Base-by-base conservation (phyloP, 1,140 invertebrate species). In the Trigoniulus corallinus region DNA sequence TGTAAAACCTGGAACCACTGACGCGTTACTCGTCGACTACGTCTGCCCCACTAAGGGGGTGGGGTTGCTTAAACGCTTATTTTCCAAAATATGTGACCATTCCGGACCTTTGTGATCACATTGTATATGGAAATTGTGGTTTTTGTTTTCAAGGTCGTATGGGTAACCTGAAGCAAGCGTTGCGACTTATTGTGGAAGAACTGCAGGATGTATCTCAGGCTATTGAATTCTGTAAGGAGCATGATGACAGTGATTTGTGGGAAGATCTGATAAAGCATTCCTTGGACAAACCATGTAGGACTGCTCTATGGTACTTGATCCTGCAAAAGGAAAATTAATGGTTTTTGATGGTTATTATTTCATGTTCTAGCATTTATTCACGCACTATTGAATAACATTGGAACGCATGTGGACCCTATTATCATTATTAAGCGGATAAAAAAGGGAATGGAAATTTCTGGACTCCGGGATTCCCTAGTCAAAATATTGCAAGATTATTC, bases 401-500 rank as follows among this genome's bases (percentile, higher is more conserved):
- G 84, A 22, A 92, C 88, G 24, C 87, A 89, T 62, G 80, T 95
- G 1, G 88, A 96, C 69, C 92, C 92, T 0, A 80, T 81, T 52
- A 75, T 83, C 55, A 74, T 97, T 49, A 82, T 97, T 48, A 71
- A 82, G 60, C 79, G 79, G 62, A 97, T 98, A 57, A 76, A 82
- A 57, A 72, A 79, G 1, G 78, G 79, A 1, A 80, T 88, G 64
- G 72, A 84, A 64, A 93, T 98, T 58, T 85, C 85, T 44, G 85
- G 88, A 15, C 67, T 98, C 1, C 81, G 91, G 56, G 80, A 88
- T 60, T 86, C 89, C 2, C 69, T 98, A 2, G 84, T 91, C 0
- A 94, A 94, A 70, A 91, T 98, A 76, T 78, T 98, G 65, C 82
- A 84, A 61, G 92, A 97, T 65, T 96, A 93, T 63, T 89, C 88